Evolutionary conservation across 2,888 invertebrate species (phyloP).

Genomic region (Terebella lapidaria): DNA sequence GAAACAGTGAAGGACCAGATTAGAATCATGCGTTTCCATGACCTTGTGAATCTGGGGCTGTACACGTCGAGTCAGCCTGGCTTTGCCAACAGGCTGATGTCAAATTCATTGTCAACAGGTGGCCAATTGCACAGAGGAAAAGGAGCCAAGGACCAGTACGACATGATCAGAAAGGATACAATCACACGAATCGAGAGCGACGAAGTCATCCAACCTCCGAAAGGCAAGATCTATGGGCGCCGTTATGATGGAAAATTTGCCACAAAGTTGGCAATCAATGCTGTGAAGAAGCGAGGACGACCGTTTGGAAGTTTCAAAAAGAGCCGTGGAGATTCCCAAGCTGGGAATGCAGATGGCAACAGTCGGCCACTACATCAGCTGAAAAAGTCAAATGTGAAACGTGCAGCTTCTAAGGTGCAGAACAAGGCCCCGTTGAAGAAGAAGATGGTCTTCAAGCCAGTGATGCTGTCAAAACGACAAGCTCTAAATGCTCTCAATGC

Average conservation of each 20-base stretch:
- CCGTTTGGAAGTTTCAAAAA: not conserved
- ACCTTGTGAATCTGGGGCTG: not conserved
- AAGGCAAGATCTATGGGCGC: slow-evolving; percentile 11
- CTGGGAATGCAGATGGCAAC: too few species aligned
- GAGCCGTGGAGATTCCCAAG: too few species aligned
- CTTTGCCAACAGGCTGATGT: too few species aligned
- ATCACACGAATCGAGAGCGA: not conserved
- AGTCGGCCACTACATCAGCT: not conserved
- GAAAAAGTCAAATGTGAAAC: too few species aligned
- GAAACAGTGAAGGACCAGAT: not conserved
- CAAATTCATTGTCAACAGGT: too few species aligned
- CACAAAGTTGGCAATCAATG: slow-evolving; percentile 5
- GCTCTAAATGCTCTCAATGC: too few species aligned
- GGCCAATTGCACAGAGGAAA: too few species aligned
- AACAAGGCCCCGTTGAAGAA: too few species aligned
- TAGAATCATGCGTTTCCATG: not conserved
- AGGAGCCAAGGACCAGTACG: not conserved
- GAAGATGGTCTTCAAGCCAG: too few species aligned
- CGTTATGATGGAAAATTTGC: slow-evolving; percentile 7
- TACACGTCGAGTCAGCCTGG: not conserved
- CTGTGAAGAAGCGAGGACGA: slow-evolving; percentile 3
- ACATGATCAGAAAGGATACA: not conserved
- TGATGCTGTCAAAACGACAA: too few species aligned
- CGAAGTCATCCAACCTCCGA: slow-evolving; percentile 9
- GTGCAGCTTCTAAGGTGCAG: too few species aligned